Base-by-base conservation (phyloP, 2,888 invertebrate genomes). In the Acutogordius australiensis region DNA sequence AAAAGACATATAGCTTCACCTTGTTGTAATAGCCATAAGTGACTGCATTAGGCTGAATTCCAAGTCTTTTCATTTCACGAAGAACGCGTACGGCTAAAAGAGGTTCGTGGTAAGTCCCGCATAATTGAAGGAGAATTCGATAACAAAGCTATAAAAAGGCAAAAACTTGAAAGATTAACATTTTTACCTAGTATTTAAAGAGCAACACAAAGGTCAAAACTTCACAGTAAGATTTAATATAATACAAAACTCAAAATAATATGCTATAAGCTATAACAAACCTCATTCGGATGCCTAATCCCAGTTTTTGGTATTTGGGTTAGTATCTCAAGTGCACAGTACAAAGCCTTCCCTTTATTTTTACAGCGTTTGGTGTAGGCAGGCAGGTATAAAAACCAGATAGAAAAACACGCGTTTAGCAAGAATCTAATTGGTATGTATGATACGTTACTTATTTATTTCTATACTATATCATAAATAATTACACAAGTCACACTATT, bases 61-160 rank as follows among this genome's bases (percentile, higher is more conserved):
- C 87, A 45, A 81, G 81, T 26, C 83, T 78, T 70, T 87, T 87
- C 87, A 90, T 88, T 56, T 85, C 78, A 29, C 65, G 63, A 45
- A 67, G 67, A 2, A 76, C 73, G 67, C 87, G 85, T 1, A 94
- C 90, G 1, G 97, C 94, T 66, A 97, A 73, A 61, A 87, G 81
- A 0, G 97, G 94, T 68, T 86, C 78, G 61, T 84, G 84, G 70
- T 90, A 84, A 64, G 84, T 80, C 2, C 94, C 90, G 72, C 94
- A 97, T 28, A 97, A 76, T 72, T 94, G 90, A 85, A 97, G 90
- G 80, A 97, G 83, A 60, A 91, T 83, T 62, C 97, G 78, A 72
- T 91, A 97, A 73, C 94, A 94, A 60, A 94, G 84, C 81, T 51
- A 13, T 37, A n/a, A n/a, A n/a, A n/a, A n/a, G n/a, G n/a, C n/a